Conservation (phyloP, 92 coral and sea anemone species). For the Zoanthus gigantus region DNA sequence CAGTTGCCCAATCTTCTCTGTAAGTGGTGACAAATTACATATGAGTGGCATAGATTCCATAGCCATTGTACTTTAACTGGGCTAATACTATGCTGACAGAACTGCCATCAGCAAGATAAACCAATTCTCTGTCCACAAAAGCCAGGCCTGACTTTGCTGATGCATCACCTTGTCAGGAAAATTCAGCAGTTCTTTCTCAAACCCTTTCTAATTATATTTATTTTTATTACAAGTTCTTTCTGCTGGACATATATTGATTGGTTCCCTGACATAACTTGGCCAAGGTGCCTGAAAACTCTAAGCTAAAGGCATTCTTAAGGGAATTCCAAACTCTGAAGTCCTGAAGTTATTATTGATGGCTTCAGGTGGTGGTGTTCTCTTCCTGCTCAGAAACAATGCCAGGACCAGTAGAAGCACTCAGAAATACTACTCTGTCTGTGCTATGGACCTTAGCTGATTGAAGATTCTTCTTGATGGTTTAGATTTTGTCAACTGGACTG, state of each 20-base stretch:
- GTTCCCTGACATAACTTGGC: slow-evolving; percentile 37
- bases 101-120: too few species aligned
- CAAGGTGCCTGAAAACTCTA: slow-evolving; percentile 42
- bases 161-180: slow-evolving; percentile 26
- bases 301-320: slow-evolving; percentile 43
- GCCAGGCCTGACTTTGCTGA: slow-evolving; percentile 32
- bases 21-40: slow-evolving; percentile 25
- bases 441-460: neutral
- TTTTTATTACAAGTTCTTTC: slow-evolving; percentile 3
- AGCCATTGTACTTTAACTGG: too few species aligned
- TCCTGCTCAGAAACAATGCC: slow-evolving; percentile 35
- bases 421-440: slow-evolving; percentile 1
- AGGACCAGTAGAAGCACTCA: slow-evolving; percentile 42
- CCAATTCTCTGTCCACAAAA: too few species aligned
- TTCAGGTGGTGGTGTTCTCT: too few species aligned
- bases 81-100: too few species aligned
- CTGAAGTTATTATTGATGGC: slow-evolving; percentile 23
- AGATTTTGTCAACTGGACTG: slow-evolving; percentile 51
- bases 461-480: neutral
- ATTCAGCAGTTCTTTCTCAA: slow-evolving; percentile 41
- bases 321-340: slow-evolving; percentile 33
- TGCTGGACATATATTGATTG: slow-evolving; percentile 34
- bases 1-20: slow-evolving; percentile 32
- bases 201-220: slow-evolving; percentile 2
- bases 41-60: slow-evolving; percentile 27